Conservation (phyloP, 2,888 invertebrate species). For the Melanargia galathea region DNA sequence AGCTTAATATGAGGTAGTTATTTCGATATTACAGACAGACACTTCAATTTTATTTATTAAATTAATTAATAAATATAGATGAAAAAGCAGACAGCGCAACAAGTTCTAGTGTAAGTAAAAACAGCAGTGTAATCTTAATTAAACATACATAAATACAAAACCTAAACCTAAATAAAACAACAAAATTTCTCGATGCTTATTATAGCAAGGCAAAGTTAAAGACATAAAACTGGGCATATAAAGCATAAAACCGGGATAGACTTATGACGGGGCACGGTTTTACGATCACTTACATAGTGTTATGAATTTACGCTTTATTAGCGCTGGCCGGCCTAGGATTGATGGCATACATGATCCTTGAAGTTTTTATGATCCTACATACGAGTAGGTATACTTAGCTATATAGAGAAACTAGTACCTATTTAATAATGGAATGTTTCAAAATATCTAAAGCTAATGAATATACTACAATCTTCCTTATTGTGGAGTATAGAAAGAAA, state of each 20-base stretch:
- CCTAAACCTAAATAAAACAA: conserved; percentile 11
- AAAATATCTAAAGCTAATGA: background rate
- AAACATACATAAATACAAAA: background rate
- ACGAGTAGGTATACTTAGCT: background rate
- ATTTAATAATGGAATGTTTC: background rate
- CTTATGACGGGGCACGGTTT: conserved; percentile 36
- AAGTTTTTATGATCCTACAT: conserved; percentile 23
- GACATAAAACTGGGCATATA: conserved; percentile 36
- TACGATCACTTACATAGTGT: conserved; percentile 39
- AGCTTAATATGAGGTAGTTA: too few species aligned
- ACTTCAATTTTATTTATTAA: too few species aligned
- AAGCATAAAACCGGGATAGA: conserved; percentile 37
- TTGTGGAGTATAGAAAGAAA: too few species aligned
- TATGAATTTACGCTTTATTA: conserved; percentile 42
- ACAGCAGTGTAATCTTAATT: too few species aligned
- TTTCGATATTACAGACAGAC: too few species aligned
- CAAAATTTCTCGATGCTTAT: conserved; percentile 19
- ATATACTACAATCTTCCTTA: too few species aligned
- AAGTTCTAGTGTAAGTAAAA: too few species aligned
- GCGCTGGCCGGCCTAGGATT: conserved; percentile 26
- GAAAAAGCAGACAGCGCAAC: too few species aligned
- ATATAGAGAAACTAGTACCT: background rate
- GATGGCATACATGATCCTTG: conserved; percentile 31
- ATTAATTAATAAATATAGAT: too few species aligned
- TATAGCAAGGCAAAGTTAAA: conserved; percentile 24